Evolutionary conservation across 2,113 vertebrate genomes (phyloP).

Genomic region (Jacana jacana): DNA sequence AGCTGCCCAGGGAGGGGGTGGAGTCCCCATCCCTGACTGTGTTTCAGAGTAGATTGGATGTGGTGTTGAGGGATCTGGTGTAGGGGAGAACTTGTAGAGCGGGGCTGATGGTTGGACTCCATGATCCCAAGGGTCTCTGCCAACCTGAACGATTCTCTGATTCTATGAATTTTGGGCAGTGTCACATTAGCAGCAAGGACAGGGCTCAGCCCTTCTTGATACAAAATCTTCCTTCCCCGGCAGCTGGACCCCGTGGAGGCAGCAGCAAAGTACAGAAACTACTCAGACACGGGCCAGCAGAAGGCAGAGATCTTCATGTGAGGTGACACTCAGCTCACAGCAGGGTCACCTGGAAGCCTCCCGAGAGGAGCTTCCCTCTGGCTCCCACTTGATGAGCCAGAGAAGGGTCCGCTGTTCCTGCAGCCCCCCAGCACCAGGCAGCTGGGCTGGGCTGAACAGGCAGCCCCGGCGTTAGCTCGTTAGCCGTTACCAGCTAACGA

Average conservation of each 20-base stretch:
- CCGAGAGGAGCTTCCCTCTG: too few relatives aligned
- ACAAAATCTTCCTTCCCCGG: neutral
- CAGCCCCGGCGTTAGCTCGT: neutral
- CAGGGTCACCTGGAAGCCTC: neutral
- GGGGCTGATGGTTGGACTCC: too few relatives aligned
- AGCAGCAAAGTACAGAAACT: neutral
- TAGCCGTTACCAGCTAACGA: neutral
- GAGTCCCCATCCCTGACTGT: too few relatives aligned
- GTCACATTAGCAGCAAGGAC: neutral
- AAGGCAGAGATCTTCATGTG: neutral
- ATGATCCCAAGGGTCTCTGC: too few relatives aligned
- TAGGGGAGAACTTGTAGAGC: too few relatives aligned
- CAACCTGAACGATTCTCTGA: too few relatives aligned
- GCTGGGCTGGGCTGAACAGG: neutral
- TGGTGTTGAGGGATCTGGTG: too few relatives aligned
- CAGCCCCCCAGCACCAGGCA: neutral
- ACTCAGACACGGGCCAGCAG: neutral
- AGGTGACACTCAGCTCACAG: neutral
- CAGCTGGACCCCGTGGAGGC: neutral
- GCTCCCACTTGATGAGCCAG: neutral
- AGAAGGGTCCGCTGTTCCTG: neutral
- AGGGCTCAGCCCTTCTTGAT: neutral
- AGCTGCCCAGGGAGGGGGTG: too few relatives aligned
- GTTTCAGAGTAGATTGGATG: too few relatives aligned
- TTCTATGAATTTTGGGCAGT: too few relatives aligned